Base-by-base conservation (phyloP, 2,113 vertebrate genomes). In the Rallus limicola region DNA sequence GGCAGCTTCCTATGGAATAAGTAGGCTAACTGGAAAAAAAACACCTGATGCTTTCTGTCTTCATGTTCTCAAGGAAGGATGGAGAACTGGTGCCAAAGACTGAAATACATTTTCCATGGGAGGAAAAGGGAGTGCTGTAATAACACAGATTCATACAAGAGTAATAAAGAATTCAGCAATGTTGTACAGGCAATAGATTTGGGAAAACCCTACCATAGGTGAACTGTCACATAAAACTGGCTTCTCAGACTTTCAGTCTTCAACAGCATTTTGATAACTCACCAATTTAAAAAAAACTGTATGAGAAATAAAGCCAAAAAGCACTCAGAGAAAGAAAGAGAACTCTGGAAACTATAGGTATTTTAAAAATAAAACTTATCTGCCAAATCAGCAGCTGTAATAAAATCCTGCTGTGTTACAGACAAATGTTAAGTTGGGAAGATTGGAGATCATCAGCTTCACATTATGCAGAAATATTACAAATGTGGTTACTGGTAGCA, bases 121-220 rank as follows among this genome's bases (percentile, higher is more conserved):
- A 98, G 96, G 95, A 97, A 95, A 95, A 97, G 92, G 92, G 96
- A 97, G 90, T 74, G 77, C 88, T 83, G 50, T 52, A 97, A 92
- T 95, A 97, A 97, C 59, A 83, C 53, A 89, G 74, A 80, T 70
- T 59, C 70, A 92, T 90, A 71, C 59, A 88, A 78, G 64, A 72
- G 58, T 69, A 90, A 97, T 86, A 94, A 86, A 88, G 79, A 90
- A 95, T 88, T 90, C 84, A 94, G 62, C 70, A 64, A 20, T 7
- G 21, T 21, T 60, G 50, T 44, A 75, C 28, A 13, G 52, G 82
- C 25, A 53, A 91, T 63, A 88, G 76, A 77, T 56, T 42, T 68
- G 83, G 77, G 92, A 92, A 96, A 92, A 82, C 21, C 59, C 38
- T 85, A 19, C 46, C 82, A 70, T 11, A 80, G 75, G 82, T 28